phyloP scores from a whole-genome alignment of 35 echinoderm and acorn worm genomes.

The Anneissia japonica region DNA sequence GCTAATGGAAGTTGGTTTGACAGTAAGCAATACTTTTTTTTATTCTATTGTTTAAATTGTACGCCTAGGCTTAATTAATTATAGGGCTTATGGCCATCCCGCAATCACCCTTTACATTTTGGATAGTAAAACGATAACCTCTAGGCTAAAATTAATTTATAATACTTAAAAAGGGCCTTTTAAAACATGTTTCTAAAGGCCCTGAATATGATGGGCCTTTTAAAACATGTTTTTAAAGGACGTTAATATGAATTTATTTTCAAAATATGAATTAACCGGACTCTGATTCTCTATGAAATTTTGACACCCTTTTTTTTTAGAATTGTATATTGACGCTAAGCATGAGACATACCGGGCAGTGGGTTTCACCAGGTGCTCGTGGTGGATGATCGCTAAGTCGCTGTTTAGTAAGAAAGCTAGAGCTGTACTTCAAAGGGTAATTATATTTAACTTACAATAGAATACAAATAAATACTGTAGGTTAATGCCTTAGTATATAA shows the following conservation, averaged over 20 bases:
- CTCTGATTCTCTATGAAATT: not conserved
- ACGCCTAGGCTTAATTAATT: too few relatives aligned
- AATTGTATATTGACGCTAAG: constrained; percentile 70
- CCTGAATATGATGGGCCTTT: not conserved
- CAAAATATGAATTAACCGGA: not conserved
- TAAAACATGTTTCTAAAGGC: not conserved
- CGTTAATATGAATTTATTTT: not conserved
- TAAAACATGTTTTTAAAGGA: not conserved
- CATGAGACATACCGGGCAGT: constrained; percentile 47
- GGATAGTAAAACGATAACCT: not conserved
- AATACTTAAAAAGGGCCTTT: not conserved
- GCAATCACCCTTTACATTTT: too few relatives aligned
- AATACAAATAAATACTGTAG: too few relatives aligned
- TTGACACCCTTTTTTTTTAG: constrained; percentile 19
- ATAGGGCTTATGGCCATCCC: too few relatives aligned
- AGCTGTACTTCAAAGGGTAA: constrained; percentile 38
- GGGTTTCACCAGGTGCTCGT: constrained; percentile 37
- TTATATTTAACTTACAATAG: not conserved
- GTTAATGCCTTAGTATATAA: too few relatives aligned
- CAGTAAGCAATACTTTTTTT: too few relatives aligned
- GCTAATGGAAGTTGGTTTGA: too few relatives aligned
- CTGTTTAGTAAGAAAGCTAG: constrained; percentile 38
- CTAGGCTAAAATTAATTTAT: not conserved
- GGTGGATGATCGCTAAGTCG: constrained; percentile 16
- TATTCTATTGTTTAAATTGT: too few relatives aligned